These are phyloP conservation scores for Glaucomys volans DNA, from an alignment of 2,113 vertebrate species.

Conservation along the genomic window DNA sequence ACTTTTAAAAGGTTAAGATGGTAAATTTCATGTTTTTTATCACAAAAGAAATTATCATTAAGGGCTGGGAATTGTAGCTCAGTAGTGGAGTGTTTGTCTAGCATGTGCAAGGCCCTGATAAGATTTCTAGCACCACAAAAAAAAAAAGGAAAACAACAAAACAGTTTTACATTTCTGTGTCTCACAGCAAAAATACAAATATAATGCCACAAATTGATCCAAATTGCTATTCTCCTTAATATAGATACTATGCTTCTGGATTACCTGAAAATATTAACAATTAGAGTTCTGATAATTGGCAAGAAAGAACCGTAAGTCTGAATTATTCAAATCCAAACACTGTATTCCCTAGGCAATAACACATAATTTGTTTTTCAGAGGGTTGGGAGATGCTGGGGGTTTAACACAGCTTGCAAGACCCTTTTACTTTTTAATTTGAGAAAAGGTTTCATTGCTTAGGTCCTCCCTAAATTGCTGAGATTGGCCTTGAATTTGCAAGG, in stretches of 20 bases:
- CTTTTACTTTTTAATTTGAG: no score
- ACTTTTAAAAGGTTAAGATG: neutral
- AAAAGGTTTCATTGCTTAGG: no score
- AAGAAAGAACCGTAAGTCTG: neutral
- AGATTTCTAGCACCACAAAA: neutral
- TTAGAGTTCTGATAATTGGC: neutral
- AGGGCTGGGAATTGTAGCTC: no score
- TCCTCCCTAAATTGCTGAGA: no score
- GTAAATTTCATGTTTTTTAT: neutral
- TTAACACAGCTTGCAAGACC: no score
- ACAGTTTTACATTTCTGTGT: conserved; percentile 7
- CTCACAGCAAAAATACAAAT: conserved; percentile 43
- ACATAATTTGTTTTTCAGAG: conserved; percentile 6
- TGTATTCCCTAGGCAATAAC: neutral
- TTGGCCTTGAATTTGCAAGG: no score
- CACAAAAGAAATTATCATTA: no score
- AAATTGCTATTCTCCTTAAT: conserved; percentile 48
- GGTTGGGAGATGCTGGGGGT: no score
- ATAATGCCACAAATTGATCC: conserved; percentile 17
- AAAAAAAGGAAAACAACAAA: conserved; percentile 41
- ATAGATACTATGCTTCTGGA: conserved; percentile 36
- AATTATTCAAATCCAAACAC: conserved; percentile 51
- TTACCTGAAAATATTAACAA: conserved; percentile 40
- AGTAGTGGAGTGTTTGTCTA: no score
- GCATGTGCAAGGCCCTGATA: no score